Evolutionary conservation across 1,140 invertebrate genomes (phyloP), one percentile per base, ranked within the genome.

Genomic region (Drosophila eugracilis): DNA sequence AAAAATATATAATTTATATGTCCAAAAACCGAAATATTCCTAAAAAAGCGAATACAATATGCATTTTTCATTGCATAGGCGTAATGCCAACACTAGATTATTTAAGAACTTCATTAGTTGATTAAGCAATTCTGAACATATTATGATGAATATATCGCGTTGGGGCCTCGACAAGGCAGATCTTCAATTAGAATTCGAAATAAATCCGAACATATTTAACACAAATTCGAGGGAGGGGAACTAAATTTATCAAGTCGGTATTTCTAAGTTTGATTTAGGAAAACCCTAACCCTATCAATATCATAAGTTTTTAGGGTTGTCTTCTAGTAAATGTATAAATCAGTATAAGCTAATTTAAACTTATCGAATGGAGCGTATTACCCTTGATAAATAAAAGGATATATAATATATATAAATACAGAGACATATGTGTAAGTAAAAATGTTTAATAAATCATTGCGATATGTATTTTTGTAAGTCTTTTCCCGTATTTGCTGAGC

Each of bases 381-480:
- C 67, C 73, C 53, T 73, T 59, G 72, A 75, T 57, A 66, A 50
- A 72, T 47, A 57, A 53, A 26, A 49, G 41, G 24, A 28, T 66
- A 57, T 2, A 37, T 36, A 7, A 50, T 60, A 57, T 42, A 50
- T 54, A 58, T 52, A 39, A 37, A 66, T 60, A 73, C 45, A 32
- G 55, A 80, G 54, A 76, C 71, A 76, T 71, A 80, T 80, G 24
- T 57, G 42, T 48, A 72, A 73, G 57, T 30, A 19, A 57, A 76
- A 70, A 81, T 81, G 59, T 86, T 85, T 49, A 75, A 86, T 74
- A 86, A 85, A 74, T 76, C 47, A 71, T 70, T 85, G 81, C 81
- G 83, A 86, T 83, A 83, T 86, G 83, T 86, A 86, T 86, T 88
- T 86, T 86, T 88, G 72, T 86, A 86, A 86, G 83, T 67, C 70